These are phyloP conservation scores for Characodon lateralis DNA, from an alignment of 2,797 vertebrate species.

Conservation along the genomic window DNA sequence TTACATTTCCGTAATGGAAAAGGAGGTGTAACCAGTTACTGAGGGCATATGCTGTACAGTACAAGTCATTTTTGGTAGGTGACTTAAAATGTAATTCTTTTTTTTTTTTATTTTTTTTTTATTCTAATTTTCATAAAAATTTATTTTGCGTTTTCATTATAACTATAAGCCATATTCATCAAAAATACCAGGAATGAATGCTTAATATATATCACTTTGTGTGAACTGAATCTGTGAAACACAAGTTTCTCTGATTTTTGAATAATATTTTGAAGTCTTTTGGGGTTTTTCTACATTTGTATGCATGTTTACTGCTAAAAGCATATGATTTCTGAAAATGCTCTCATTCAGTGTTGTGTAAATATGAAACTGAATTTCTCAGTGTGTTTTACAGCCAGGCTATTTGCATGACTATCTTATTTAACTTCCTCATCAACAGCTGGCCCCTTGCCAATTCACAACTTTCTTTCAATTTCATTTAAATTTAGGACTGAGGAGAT, in stretches of 20 bases:
- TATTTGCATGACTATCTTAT: conserved; percentile 23
- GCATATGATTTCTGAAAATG: neutral
- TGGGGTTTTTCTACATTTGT: no score
- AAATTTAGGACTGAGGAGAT: neutral
- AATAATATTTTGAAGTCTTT: neutral
- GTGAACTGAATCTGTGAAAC: no score
- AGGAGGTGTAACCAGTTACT: neutral
- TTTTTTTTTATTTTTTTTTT: neutral
- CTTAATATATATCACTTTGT: neutral
- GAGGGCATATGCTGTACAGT: neutral
- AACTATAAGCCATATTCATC: neutral
- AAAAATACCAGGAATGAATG: neutral
- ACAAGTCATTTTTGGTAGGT: neutral
- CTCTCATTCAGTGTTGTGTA: neutral
- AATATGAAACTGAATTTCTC: conserved; percentile 1
- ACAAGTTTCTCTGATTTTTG: neutral
- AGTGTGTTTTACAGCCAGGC: conserved; percentile 10
- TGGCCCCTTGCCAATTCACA: no score
- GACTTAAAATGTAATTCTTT: neutral
- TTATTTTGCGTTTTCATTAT: neutral
- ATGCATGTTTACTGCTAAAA: neutral
- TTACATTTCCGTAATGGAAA: neutral
- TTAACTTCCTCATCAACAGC: conserved; percentile 21
- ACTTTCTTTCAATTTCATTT: conserved; percentile 2
- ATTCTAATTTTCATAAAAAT: neutral